Conservation (phyloP, 1,140 invertebrate genomes). For the Callitettix versicolor region DNA sequence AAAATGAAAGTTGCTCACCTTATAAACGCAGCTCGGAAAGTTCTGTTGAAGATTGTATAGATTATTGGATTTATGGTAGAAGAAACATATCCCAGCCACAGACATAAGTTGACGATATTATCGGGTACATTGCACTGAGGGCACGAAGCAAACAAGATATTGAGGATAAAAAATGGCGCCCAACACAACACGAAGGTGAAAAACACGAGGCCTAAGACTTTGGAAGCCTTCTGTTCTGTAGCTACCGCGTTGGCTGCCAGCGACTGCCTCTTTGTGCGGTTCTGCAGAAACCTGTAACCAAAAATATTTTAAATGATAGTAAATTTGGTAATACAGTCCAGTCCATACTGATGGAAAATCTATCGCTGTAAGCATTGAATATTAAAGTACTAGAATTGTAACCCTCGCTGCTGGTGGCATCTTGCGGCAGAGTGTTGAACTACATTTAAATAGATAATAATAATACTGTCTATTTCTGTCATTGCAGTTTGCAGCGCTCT, state of each 20-base stretch:
- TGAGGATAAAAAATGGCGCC: constrained; percentile 81
- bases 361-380: no score
- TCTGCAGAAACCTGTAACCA: constrained; percentile 23
- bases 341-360: no score
- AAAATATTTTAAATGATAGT: no score
- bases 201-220: constrained; percentile 74
- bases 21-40: constrained; percentile 74
- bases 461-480: no score
- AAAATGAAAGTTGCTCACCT: constrained; percentile 52
- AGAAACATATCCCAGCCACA: constrained; percentile 83
- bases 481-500: no score
- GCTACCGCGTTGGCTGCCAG: constrained; percentile 64
- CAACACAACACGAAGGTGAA: constrained; percentile 84
- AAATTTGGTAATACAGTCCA: no score
- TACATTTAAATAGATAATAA: no score
- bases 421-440: no score
- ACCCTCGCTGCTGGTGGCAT: no score
- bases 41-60: constrained; percentile 82
- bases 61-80: constrained; percentile 78
- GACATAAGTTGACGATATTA: constrained; percentile 60
- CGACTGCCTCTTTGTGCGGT: constrained; percentile 38
- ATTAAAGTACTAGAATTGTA: no score
- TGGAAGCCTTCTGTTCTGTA: constrained; percentile 73
- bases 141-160: constrained; percentile 69
- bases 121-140: constrained; percentile 50